Evolutionary conservation across 2,888 invertebrate species (phyloP).

Genomic region (Apodemia mormo): DNA sequence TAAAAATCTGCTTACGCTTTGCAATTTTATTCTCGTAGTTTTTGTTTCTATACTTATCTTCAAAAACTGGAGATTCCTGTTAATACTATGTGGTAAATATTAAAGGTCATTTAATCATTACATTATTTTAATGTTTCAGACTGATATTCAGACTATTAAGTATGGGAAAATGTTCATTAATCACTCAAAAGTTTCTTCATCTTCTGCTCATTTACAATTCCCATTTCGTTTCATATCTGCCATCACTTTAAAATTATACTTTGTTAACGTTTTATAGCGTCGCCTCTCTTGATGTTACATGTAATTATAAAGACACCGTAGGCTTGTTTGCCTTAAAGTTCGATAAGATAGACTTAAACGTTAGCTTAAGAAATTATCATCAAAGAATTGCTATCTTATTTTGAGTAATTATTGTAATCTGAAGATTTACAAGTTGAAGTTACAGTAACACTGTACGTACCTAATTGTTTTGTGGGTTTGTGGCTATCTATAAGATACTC

Average conservation of each 20-base stretch:
- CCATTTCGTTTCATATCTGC: background rate
- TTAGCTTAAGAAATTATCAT: too few species aligned
- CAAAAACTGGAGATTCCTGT: conserved; percentile 16
- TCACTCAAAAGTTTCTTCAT: background rate
- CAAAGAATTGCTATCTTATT: too few species aligned
- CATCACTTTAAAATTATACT: background rate
- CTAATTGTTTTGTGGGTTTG: too few species aligned
- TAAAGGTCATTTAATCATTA: background rate
- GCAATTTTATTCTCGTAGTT: background rate
- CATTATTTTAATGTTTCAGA: background rate
- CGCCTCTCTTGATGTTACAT: background rate
- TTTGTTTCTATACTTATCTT: background rate
- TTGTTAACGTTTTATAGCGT: background rate
- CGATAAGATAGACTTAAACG: too few species aligned
- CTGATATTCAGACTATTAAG: background rate
- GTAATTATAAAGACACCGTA: background rate
- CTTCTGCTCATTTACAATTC: background rate
- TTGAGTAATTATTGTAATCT: too few species aligned
- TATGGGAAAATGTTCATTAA: background rate
- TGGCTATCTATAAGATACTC: too few species aligned
- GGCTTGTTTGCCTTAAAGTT: background rate
- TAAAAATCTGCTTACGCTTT: conserved; percentile 4
- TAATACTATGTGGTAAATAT: background rate
- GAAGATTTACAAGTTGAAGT: too few species aligned
- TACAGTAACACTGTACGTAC: too few species aligned